phyloP scores from a whole-genome alignment of 2,113 vertebrate genomes.

The Oncorhynchus clarkii region DNA sequence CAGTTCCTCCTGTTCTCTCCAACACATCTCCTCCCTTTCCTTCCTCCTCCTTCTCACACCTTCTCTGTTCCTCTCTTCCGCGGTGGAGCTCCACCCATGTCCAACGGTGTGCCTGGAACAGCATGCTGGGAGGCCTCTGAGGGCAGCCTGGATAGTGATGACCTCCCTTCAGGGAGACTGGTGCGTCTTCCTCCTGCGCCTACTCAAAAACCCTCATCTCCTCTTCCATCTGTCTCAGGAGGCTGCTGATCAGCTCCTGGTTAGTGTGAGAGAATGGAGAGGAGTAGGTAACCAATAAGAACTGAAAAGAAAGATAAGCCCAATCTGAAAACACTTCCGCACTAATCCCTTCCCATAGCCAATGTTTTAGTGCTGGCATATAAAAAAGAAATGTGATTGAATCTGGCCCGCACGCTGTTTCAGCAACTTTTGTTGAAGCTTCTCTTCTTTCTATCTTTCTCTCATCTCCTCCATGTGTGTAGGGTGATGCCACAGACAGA shows the following conservation, averaged over 20 bases:
- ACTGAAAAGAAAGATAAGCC: neutral
- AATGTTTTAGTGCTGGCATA: neutral
- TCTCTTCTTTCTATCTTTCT: slow-evolving; percentile 64
- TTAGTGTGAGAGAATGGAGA: neutral
- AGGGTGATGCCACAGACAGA: slow-evolving; percentile 65
- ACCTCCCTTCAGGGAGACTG: slow-evolving; percentile 65
- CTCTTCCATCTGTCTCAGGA: slow-evolving; percentile 77
- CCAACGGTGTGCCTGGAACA: slow-evolving; percentile 44
- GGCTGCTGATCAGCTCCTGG: slow-evolving; percentile 76
- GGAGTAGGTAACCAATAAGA: neutral
- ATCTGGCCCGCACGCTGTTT: slow-evolving; percentile 74
- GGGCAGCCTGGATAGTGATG: slow-evolving; percentile 76
- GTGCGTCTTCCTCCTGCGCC: slow-evolving; percentile 53
- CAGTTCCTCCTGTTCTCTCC: slow-evolving; percentile 46
- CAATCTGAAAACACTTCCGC: too few relatives aligned
- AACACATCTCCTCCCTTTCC: slow-evolving; percentile 56
- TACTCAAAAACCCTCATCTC: slow-evolving; percentile 75
- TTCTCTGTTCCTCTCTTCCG: slow-evolving; percentile 63
- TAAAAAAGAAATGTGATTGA: neutral
- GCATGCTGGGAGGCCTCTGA: slow-evolving; percentile 60
- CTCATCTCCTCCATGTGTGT: slow-evolving; percentile 54
- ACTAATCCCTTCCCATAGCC: too few relatives aligned
- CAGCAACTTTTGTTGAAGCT: slow-evolving; percentile 71
- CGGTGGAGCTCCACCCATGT: slow-evolving; percentile 64
- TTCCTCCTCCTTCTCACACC: slow-evolving; percentile 55